Evolutionary conservation across 2,113 vertebrate species (phyloP).

Genomic region (Benitochromis conjunctus): DNA sequence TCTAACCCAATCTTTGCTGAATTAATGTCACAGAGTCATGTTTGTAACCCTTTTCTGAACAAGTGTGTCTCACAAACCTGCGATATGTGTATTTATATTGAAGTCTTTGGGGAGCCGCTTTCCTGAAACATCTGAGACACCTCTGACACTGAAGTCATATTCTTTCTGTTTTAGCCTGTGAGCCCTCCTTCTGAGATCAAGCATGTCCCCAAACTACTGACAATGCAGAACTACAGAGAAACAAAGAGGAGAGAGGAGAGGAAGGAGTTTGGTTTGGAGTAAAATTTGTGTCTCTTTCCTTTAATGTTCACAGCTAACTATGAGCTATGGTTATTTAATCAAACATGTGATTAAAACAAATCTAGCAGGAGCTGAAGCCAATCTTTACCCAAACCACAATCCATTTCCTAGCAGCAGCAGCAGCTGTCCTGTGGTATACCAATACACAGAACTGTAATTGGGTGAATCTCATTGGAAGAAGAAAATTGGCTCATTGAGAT

Average conservation of each 20-base stretch:
- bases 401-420: slow-evolving; percentile 44
- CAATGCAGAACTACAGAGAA: not conserved
- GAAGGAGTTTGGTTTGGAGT: not conserved
- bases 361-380: slow-evolving; percentile 17
- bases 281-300: not conserved
- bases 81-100: slow-evolving; percentile 4
- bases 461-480: slow-evolving; percentile 44
- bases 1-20: not conserved
- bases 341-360: slow-evolving; percentile 49
- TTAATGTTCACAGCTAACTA: not conserved
- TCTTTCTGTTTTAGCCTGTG: not conserved
- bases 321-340: slow-evolving; percentile 3
- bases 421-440: slow-evolving; percentile 53
- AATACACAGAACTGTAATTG: slow-evolving; percentile 51
- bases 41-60: not conserved
- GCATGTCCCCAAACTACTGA: not conserved
- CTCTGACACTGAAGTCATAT: slow-evolving; percentile 41
- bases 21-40: not conserved
- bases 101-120: not conserved
- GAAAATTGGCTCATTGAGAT: slow-evolving; percentile 54
- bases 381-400: slow-evolving; percentile 30
- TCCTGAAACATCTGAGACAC: slow-evolving; percentile 6
- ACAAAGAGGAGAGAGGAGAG: not conserved
- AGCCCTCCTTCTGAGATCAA: not conserved
- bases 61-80: not conserved